Evolutionary conservation across 2,888 invertebrate genomes (phyloP), one percentile per base, ranked within the genome.

Genomic region (Arctia plantaginis): DNA sequence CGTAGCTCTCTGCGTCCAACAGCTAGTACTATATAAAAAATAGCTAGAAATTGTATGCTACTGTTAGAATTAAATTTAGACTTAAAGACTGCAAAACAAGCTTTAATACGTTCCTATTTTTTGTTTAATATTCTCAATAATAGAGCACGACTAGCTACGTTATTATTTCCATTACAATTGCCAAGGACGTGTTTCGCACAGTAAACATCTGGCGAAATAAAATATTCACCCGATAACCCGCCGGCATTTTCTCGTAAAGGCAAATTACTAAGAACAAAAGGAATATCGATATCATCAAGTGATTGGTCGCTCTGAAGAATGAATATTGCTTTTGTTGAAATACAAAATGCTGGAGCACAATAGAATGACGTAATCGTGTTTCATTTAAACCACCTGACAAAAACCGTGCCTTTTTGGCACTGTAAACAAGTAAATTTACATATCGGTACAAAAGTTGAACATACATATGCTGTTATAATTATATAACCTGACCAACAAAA

Each of bases 181-280:
- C 80, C 80, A 81, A 81, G 75, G 84, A 85, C 84, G 81, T 81
- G 80, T 85, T 86, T 82, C 80, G 76, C 79, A 78, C 77, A 85
- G 81, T 79, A 81, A 68, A 68, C 71, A 82, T 73, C 86, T 77
- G 75, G 73, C 71, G 75, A 78, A 84, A 86, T 85, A 85, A 86
- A 85, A 86, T 88, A 86, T 85, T 84, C 83, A 84, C 74, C 69
- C 76, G 68, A 80, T 77, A 69, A 71, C 78, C 75, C 75, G 69
- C 70, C 74, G 82, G 79, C 66, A 68, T 82, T 77, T 78, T 78
- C 66, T 72, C 59, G 73, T 77, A 81, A 85, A 85, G 83, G 84
- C 82, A 86, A 86, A 87, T 86, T 84, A 81, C 77, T 67, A 59
- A 85, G 83, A 87, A 88, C 86, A 87, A 88, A 85, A 78, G 80